phyloP scores from a whole-genome alignment of 2,888 invertebrate species.

The Drosophila formosana region DNA sequence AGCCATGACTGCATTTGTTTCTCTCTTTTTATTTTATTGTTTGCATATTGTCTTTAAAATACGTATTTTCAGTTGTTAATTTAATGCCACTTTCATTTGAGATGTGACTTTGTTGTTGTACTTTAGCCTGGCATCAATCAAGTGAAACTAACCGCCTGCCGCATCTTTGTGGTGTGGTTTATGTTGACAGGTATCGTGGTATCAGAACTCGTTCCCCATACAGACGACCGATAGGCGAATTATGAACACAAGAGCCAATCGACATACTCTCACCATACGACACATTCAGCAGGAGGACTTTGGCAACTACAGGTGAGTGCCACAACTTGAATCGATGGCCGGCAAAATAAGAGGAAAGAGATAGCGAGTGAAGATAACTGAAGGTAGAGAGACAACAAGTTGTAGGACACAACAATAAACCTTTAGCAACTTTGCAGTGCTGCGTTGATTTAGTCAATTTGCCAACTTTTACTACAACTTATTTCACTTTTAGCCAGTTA shows the following conservation, averaged over 20 bases:
- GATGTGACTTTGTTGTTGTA: too few relatives aligned
- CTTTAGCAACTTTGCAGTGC: constrained; percentile 44
- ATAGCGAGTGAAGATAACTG: too few relatives aligned
- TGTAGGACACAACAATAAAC: constrained; percentile 46
- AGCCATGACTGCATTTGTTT: constrained; percentile 6
- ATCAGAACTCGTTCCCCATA: constrained; percentile 89
- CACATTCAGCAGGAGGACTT: constrained; percentile 90
- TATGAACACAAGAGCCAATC: constrained; percentile 90
- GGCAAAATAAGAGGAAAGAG: not conserved
- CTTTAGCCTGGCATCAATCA: constrained; percentile 9
- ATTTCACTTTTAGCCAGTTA: constrained; percentile 51
- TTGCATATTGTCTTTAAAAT: constrained; percentile 20
- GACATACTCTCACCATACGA: constrained; percentile 88
- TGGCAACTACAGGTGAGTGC: constrained; percentile 88
- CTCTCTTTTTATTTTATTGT: constrained; percentile 24
- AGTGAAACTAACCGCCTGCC: constrained; percentile 16
- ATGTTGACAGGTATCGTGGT: constrained; percentile 88
- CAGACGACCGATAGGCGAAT: constrained; percentile 89
- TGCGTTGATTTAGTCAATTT: constrained; percentile 73
- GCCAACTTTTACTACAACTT: constrained; percentile 64
- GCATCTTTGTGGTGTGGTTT: not conserved
- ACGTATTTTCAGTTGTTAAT: constrained; percentile 15
- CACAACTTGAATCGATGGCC: constrained; percentile 5
- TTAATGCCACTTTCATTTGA: constrained; percentile 47
- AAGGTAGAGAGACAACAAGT: constrained; percentile 27